Evolutionary conservation across 2,888 invertebrate genomes (phyloP).

Genomic region (Cerceris rybyensis): DNA sequence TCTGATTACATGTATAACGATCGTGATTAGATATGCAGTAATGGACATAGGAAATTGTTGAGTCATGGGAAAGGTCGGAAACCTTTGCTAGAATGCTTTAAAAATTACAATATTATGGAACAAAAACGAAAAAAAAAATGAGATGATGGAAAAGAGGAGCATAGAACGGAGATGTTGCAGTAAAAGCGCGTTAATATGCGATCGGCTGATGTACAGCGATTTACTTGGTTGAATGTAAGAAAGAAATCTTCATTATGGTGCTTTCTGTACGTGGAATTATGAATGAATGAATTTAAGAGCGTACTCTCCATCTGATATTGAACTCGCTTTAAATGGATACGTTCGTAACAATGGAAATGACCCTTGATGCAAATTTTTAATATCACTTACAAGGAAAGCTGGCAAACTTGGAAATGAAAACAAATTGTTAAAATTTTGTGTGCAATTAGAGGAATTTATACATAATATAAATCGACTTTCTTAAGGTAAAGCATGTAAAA

Average conservation of each 20-base stretch:
- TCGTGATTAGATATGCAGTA: conserved; percentile 54
- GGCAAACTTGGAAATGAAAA: no score
- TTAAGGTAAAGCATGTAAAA: no score
- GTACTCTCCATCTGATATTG: background rate
- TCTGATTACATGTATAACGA: conserved; percentile 55
- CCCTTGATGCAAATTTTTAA: background rate
- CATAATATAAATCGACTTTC: no score
- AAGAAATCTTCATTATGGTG: background rate
- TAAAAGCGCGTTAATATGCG: background rate
- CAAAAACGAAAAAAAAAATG: background rate
- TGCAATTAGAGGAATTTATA: no score
- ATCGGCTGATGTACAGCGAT: background rate
- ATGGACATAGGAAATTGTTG: conserved; percentile 49
- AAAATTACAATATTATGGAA: conserved; percentile 19
- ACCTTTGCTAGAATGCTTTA: background rate
- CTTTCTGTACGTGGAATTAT: background rate
- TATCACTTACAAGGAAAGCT: no score
- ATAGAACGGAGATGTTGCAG: background rate
- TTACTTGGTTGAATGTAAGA: background rate
- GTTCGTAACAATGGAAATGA: no score
- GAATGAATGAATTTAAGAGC: background rate
- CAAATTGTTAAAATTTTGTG: no score
- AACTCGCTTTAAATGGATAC: background rate
- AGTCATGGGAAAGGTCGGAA: conserved; percentile 29
- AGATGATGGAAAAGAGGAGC: background rate